Percentiles rank a stretch among this genome's conserved stretches.
Conservation (phyloP, 2,113 vertebrate species). For the Oncorhynchus clarkii region DNA sequence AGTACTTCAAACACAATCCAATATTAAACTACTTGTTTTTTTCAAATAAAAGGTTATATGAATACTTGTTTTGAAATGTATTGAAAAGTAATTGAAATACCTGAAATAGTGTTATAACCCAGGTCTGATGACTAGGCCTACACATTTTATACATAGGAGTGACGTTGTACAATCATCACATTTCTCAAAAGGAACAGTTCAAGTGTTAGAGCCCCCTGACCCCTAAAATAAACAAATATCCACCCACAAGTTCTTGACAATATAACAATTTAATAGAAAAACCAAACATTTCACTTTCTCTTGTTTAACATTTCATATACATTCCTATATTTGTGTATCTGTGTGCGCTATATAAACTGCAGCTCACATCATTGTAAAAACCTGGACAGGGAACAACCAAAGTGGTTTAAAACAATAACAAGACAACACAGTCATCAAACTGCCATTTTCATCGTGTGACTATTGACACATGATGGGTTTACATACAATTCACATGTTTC, state of each 20-base stretch:
- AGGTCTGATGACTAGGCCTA: no score
- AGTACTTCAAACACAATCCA: no score
- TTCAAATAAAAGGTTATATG: no score
- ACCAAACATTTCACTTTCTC: constrained; percentile 57
- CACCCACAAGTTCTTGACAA: constrained; percentile 43
- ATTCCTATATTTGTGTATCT: constrained; percentile 71
- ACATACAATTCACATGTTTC: constrained; percentile 39
- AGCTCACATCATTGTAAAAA: constrained; percentile 61
- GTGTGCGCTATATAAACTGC: constrained; percentile 64
- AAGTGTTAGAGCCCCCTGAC: no score
- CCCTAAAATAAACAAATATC: no score
- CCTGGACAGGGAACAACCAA: constrained; percentile 48
- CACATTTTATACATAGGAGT: no score
- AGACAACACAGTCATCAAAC: constrained; percentile 46
- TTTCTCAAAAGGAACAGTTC: no score
- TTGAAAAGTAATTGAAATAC: no score
- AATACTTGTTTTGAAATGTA: no score
- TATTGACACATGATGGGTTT: constrained; percentile 44
- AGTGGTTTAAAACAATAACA: constrained; percentile 43
- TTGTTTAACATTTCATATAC: constrained; percentile 70
- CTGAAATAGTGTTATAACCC: no score
- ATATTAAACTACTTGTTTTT: no score
- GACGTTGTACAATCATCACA: no score
- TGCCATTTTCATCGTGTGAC: constrained; percentile 37
- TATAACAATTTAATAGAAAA: constrained; percentile 81